A percentile compares a stretch with the other conserved stretches of the same genome.
Evolutionary conservation across 1,140 invertebrate species (phyloP).

Genomic region (Chlorops oryzae): DNA sequence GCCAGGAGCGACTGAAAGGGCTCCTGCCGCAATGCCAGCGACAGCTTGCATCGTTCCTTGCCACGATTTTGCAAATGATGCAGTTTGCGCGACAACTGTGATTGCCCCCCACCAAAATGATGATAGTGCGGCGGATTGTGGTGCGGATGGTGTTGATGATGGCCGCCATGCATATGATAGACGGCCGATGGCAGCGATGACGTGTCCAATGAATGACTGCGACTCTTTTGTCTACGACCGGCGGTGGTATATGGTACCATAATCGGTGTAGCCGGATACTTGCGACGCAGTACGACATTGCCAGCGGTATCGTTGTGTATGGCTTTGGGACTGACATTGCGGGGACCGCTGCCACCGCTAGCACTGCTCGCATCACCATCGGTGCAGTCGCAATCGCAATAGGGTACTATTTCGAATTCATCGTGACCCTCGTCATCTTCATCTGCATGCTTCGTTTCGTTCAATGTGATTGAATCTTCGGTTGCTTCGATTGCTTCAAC

Average conservation of each 20-base stretch:
- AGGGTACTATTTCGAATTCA: constrained; percentile 30
- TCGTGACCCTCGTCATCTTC: constrained; percentile 40
- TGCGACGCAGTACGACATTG: constrained; percentile 34
- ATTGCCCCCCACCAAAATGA: constrained; percentile 9
- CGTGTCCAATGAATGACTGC: constrained; percentile 37
- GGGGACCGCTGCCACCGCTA: constrained; percentile 27
- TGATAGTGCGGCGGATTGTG: not conserved
- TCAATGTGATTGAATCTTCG: not conserved
- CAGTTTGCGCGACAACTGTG: constrained; percentile 23
- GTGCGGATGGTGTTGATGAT: constrained; percentile 25
- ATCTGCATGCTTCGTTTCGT: constrained; percentile 6
- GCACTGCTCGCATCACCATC: constrained; percentile 43
- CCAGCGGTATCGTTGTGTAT: constrained; percentile 7
- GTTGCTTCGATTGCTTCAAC: not conserved
- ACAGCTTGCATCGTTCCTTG: constrained; percentile 34
- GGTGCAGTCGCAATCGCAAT: constrained; percentile 40
- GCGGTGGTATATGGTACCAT: constrained; percentile 13
- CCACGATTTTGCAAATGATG: constrained; percentile 17
- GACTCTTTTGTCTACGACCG: constrained; percentile 23
- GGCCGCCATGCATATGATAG: constrained; percentile 13
- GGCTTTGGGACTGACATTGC: constrained; percentile 14
- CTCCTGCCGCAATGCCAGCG: constrained; percentile 36
- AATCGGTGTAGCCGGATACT: constrained; percentile 31
- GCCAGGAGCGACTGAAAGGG: constrained; percentile 39
- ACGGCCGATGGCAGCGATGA: constrained; percentile 11